Base-by-base conservation (phyloP, 2,113 vertebrate species). In the Sporophila hypoxantha region DNA sequence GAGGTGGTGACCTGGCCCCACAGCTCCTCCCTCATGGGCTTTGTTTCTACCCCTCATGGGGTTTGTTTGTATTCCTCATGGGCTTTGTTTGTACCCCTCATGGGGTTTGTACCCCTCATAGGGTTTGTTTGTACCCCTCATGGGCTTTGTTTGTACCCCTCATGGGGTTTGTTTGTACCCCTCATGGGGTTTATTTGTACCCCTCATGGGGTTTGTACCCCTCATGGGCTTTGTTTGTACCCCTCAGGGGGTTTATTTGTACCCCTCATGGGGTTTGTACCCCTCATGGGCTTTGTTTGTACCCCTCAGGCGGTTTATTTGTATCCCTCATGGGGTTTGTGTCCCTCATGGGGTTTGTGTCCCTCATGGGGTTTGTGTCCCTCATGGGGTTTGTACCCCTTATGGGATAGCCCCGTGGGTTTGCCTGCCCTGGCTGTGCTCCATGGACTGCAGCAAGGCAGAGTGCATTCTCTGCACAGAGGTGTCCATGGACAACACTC, bases 11-110 rank as follows among this genome's bases (percentile, higher is more conserved):
- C 29, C 86, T 27, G 66, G 25, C 21, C 25, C 50, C 56, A 9
- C 1, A 39, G 70, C 60, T 19, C 34, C 56, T 19, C 34, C 2
- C 0, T 22, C 10, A 5, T 0, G n/a, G 75, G 37, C 5, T 16
- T 46, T 20, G 44, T 44, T n/a, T n/a, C n/a, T 46, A 3, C 20
- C 44, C 20, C 44, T 46, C 19, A 46, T 23, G 46, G 44, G 44
- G n/a, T n/a, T n/a, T n/a, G n/a, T n/a, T n/a, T n/a, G n/a, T n/a
- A n/a, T n/a, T n/a, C n/a, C n/a, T n/a, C n/a, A n/a, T n/a, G n/a
- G n/a, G n/a, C n/a, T n/a, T n/a, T n/a, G 21, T 47, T 46, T 47
- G 46, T 16, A 1, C 8, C 47, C 46, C 47, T 49, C 12, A 4
- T n/a, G 53, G n/a, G n/a, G n/a, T n/a, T n/a, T n/a, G n/a, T n/a